A percentile compares a stretch with the other conserved stretches of the same genome.
Conservation (phyloP, 2,113 vertebrate species). For the Hymenochirus boettgeri region DNA sequence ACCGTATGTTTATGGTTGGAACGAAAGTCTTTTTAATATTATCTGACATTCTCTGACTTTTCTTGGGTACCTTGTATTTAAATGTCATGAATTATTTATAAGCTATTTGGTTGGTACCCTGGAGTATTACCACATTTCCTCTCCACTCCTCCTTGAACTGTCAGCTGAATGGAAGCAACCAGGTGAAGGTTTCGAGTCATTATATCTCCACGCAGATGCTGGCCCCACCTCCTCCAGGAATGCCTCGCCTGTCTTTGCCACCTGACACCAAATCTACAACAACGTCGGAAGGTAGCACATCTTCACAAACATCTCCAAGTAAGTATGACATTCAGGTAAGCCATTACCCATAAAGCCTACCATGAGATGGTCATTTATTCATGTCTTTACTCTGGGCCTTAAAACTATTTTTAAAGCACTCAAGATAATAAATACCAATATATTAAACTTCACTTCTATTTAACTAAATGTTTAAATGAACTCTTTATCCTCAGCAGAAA, state of each 20-base stretch:
- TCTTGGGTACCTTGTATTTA: too few species aligned
- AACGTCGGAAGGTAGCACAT: conserved; percentile 77
- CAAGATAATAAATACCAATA: too few species aligned
- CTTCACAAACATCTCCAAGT: conserved; percentile 87
- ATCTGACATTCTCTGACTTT: too few species aligned
- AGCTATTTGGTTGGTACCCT: conserved; percentile 28
- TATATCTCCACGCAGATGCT: conserved; percentile 91
- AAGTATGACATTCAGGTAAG: conserved; percentile 54
- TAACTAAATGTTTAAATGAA: too few species aligned
- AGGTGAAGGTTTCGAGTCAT: conserved; percentile 86
- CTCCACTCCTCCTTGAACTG: conserved; percentile 55
- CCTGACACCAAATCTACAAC: conserved; percentile 83
- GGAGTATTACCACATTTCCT: conserved; percentile 19
- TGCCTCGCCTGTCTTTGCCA: conserved; percentile 76
- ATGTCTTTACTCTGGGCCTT: too few species aligned
- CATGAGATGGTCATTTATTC: not conserved
- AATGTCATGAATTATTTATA: not conserved
- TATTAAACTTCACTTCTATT: too few species aligned
- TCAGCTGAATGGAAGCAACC: conserved; percentile 90
- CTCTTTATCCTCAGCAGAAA: too few species aligned
- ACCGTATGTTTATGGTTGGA: too few species aligned
- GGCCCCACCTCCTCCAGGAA: conserved; percentile 77
- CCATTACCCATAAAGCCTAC: not conserved
- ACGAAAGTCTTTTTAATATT: too few species aligned
- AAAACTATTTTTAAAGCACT: too few species aligned